Conservation (phyloP, 2,888 invertebrate genomes). For the Oxystoma pomonae region DNA sequence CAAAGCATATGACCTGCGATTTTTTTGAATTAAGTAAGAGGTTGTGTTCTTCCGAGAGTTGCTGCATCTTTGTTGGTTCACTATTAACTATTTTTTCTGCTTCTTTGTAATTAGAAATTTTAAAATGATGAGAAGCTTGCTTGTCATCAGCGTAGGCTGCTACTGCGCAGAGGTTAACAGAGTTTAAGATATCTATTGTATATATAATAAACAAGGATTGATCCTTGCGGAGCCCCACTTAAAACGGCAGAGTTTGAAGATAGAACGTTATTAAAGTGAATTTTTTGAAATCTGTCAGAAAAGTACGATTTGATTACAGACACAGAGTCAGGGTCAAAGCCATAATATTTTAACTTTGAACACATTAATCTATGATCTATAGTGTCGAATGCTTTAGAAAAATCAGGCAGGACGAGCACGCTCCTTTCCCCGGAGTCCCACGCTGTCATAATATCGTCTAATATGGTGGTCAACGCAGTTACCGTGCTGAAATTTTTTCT, state of each 20-base stretch:
- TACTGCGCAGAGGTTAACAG: not conserved
- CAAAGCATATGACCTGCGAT: constrained; percentile 4
- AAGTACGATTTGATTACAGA: not conserved
- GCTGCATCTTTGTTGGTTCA: not conserved
- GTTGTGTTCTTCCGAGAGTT: constrained; percentile 3
- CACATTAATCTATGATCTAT: no score
- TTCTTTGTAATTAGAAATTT: not conserved
- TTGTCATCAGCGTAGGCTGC: constrained; percentile 8
- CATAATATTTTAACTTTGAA: constrained; percentile 7
- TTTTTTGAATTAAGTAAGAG: no score
- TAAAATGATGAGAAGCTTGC: not conserved
- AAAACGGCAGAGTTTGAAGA: not conserved
- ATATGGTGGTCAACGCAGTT: not conserved
- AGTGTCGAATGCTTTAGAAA: constrained; percentile 5
- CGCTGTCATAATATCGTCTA: not conserved
- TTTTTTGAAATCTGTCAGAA: not conserved
- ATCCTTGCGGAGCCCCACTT: constrained; percentile 6
- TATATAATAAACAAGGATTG: constrained; percentile 7
- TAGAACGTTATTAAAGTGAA: not conserved
- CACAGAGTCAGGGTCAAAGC: not conserved
- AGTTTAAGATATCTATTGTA: not conserved
- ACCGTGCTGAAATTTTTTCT: not conserved
- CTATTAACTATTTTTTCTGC: not conserved
- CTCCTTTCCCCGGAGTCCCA: not conserved
- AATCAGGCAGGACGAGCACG: constrained; percentile 2